Conservation (phyloP, 2,888 invertebrate species). For the Halictus ligatus region DNA sequence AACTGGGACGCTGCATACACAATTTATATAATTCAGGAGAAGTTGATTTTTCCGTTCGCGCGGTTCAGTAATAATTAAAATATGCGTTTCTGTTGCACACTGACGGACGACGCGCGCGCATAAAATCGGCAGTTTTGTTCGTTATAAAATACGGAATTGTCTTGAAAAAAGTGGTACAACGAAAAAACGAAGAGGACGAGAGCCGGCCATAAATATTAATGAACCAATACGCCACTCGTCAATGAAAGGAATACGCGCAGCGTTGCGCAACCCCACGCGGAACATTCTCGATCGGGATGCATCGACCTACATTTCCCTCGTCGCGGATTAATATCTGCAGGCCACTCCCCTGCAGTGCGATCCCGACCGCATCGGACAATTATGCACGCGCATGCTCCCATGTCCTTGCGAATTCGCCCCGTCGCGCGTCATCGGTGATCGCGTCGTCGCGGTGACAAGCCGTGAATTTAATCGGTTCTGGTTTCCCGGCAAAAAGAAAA, state of each 20-base stretch:
- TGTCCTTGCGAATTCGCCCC: conserved; percentile 21
- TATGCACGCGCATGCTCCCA: background rate
- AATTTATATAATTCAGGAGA: background rate
- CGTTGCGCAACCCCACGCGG: conserved; percentile 1
- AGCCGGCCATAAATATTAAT: background rate
- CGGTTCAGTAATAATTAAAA: too few relatives aligned
- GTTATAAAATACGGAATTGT: background rate
- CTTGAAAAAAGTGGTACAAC: background rate
- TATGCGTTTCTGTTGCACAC: background rate
- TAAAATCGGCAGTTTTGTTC: background rate
- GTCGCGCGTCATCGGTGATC: too few relatives aligned
- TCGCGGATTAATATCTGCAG: conserved; percentile 10
- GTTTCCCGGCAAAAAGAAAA: background rate
- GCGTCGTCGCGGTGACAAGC: background rate
- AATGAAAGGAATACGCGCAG: conserved; percentile 6
- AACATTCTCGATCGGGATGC: conserved; percentile 2
- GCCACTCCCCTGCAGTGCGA: conserved; percentile 12
- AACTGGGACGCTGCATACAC: background rate
- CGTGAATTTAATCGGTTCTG: background rate
- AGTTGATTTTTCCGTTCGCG: background rate
- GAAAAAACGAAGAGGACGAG: background rate
- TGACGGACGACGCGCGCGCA: background rate
- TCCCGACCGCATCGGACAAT: background rate
- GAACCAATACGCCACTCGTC: background rate
- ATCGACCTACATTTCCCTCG: conserved; percentile 28